These are phyloP conservation scores for Psittacula cyanocephala DNA, from an alignment of 2,113 vertebrate genomes.

Conservation along the genomic window DNA sequence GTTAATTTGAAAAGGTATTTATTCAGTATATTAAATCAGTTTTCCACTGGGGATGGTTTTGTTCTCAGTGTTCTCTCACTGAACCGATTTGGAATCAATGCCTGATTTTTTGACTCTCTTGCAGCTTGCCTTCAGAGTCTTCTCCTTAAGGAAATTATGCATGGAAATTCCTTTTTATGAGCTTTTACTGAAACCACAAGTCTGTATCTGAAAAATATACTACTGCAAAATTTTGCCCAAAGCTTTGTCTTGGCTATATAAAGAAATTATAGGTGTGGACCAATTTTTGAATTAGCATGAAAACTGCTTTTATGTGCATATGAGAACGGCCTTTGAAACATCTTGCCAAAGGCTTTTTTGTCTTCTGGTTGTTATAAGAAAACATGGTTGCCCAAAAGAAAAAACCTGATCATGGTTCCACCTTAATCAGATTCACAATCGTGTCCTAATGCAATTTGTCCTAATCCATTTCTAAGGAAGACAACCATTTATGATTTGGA, in stretches of 20 bases:
- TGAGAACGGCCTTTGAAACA: constrained; percentile 74
- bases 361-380: constrained; percentile 84
- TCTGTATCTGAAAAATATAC: constrained; percentile 54
- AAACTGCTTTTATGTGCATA: constrained; percentile 68
- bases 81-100: constrained; percentile 43
- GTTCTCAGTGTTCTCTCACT: constrained; percentile 21
- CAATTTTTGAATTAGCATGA: constrained; percentile 74
- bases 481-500: constrained; percentile 96
- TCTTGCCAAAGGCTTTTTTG: constrained; percentile 84
- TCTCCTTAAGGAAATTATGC: constrained; percentile 65
- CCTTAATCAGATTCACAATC: constrained; percentile 97
- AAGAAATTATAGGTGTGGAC: constrained; percentile 71
- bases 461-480: constrained; percentile 94
- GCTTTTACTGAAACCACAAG: constrained; percentile 59
- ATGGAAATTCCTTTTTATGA: constrained; percentile 67
- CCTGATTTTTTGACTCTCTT: constrained; percentile 16
- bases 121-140: constrained; percentile 26
- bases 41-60: constrained; percentile 25
- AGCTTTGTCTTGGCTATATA: constrained; percentile 67
- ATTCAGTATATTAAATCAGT: not conserved
- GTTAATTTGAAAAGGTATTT: not conserved
- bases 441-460: constrained; percentile 96
- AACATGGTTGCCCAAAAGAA: constrained; percentile 86
- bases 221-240: constrained; percentile 60
- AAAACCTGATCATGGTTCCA: constrained; percentile 86